These are phyloP conservation scores for Euura saliciscinereae DNA, from an alignment of 1,140 invertebrate species.

Conservation along the genomic window DNA sequence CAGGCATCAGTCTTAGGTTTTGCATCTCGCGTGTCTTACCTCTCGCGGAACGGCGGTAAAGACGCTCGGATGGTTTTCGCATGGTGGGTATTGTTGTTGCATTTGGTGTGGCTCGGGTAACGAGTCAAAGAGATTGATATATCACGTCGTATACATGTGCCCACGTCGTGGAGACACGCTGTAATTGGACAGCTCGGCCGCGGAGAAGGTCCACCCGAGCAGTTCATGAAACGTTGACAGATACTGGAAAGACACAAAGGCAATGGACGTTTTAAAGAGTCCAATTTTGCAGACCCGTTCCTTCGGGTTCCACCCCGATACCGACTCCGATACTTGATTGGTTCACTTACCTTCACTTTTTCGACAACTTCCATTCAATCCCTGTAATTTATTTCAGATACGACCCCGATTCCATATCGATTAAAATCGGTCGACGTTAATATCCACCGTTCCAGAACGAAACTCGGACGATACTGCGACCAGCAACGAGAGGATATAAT, in stretches of 20 bases:
- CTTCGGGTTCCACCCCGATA: no score
- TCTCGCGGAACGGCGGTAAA: neutral
- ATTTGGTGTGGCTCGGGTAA: neutral
- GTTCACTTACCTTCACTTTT: neutral
- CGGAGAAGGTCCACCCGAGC: neutral
- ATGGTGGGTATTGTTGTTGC: neutral
- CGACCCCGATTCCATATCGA: no score
- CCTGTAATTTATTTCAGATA: no score
- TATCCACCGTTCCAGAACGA: no score
- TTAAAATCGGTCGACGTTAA: no score
- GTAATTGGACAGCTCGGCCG: neutral
- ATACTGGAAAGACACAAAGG: neutral
- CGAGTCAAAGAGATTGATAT: constrained; percentile 7
- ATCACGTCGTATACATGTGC: constrained; percentile 7
- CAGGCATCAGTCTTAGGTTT: neutral
- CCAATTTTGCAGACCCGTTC: neutral
- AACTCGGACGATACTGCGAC: no score
- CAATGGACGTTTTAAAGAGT: neutral
- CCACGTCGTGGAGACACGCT: constrained; percentile 3
- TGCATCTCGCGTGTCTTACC: neutral
- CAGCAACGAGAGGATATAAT: no score
- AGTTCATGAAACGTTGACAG: constrained; percentile 1
- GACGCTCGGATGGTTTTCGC: neutral
- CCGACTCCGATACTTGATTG: neutral
- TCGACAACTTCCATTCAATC: neutral